phyloP scores from a whole-genome alignment of 1,140 invertebrate genomes.

The Anastrepha obliqua region DNA sequence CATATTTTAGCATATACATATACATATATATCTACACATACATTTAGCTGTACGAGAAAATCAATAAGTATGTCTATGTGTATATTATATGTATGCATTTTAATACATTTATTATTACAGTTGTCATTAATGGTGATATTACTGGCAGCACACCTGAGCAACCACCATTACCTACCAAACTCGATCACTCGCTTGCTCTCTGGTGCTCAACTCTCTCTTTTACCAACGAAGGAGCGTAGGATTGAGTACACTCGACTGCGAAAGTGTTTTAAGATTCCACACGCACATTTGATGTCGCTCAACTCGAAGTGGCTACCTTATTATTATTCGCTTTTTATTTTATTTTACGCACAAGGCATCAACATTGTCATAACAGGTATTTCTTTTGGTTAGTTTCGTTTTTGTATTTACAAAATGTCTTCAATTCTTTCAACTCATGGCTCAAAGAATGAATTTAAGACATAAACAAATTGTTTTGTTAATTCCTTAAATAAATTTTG shows the following conservation, averaged over 20 bases:
- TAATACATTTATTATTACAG: not conserved
- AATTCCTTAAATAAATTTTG: not conserved
- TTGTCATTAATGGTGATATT: constrained; percentile 10
- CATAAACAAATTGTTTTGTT: too few relatives aligned
- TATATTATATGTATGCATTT: not conserved
- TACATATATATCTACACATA: not conserved
- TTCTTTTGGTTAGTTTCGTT: too few relatives aligned
- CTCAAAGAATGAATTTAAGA: too few relatives aligned
- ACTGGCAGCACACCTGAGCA: constrained; percentile 1
- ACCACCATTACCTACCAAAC: not conserved
- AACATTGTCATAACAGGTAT: too few relatives aligned
- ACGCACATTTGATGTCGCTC: not conserved
- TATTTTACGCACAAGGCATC: too few relatives aligned
- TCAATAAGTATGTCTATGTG: not conserved
- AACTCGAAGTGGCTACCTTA: too few relatives aligned
- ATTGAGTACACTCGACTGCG: not conserved
- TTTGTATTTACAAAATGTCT: too few relatives aligned
- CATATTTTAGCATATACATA: not conserved
- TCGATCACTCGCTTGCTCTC: not conserved
- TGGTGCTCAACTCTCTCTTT: not conserved
- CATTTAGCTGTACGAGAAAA: not conserved
- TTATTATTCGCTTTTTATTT: too few relatives aligned
- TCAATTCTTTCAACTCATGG: too few relatives aligned
- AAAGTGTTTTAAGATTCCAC: not conserved
- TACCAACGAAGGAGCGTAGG: not conserved